Evolutionary conservation across 64 coral and sea anemone genomes (phyloP).

Genomic region (Montipora sp.): DNA sequence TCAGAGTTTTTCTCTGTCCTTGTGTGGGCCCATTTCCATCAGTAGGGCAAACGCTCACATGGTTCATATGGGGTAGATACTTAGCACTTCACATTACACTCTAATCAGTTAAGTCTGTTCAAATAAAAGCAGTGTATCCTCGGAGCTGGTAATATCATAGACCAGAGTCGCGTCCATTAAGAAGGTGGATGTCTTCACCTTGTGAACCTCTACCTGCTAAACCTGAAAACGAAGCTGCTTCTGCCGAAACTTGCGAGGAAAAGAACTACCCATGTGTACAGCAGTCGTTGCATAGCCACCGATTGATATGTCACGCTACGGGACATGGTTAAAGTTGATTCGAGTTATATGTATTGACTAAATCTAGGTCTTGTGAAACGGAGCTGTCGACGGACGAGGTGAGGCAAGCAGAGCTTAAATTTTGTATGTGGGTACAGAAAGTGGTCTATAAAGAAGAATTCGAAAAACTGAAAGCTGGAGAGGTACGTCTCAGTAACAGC

Average conservation of each 20-base stretch:
- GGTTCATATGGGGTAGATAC: no score
- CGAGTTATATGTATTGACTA: constrained; percentile 8
- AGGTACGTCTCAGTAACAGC: not conserved
- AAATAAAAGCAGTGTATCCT: not conserved
- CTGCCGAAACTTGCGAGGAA: not conserved
- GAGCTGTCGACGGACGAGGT: constrained; percentile 22
- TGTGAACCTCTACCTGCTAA: not conserved
- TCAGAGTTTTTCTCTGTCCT: no score
- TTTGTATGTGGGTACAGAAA: not conserved
- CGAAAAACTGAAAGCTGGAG: not conserved
- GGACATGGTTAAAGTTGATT: constrained; percentile 7
- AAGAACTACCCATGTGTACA: not conserved
- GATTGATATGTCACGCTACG: not conserved
- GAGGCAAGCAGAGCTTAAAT: not conserved
- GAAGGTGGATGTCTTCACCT: constrained; percentile 28
- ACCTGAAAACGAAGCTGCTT: constrained; percentile 10
- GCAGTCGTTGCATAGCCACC: not conserved
- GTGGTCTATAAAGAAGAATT: constrained; percentile 47
- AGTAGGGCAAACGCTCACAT: no score
- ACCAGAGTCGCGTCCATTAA: constrained; percentile 50
- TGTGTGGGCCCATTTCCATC: no score
- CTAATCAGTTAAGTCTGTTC: no score
- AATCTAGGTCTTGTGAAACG: not conserved
- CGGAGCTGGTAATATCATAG: constrained; percentile 48
- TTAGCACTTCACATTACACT: no score